Evolutionary conservation across 1,140 invertebrate genomes (phyloP), one percentile per base, ranked within the genome.

Genomic region (Eufriesea mexicana): DNA sequence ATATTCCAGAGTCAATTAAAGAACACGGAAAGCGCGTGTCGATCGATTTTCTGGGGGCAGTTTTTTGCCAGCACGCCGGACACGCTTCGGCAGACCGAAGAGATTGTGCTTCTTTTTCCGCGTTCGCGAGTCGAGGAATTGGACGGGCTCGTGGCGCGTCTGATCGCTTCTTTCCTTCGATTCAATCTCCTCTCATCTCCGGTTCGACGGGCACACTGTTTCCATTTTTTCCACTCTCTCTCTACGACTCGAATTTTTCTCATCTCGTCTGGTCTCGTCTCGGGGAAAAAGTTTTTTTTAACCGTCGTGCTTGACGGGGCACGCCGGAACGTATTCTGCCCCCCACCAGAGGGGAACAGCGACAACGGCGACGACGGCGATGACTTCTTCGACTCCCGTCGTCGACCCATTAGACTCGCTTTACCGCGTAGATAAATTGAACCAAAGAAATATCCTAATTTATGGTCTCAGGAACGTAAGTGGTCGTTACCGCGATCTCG

Each of bases 391-490:
- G 55, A 51, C 57, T 20, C 35, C 35, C 35, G 35, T 35, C 57
- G 78, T 45, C 78, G 7, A 49, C 23, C 79, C 79, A 82, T 82
- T 82, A 82, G 79, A 82, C 62, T 74, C 79, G 72, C 62, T 82
- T 82, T 82, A 82, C 79, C 79, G 73, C 79, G 72, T 82, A 82
- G 79, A 82, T 76, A 82, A 82, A 82, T 82, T 82, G n/a, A 82
- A 55, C 72, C 42, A 82, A 82, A 82, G 79, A 76, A 76, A 82
- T 66, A 54, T 54, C 45, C 73, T 82, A 82, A 82, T 82, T 82
- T 82, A 82, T 76, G 79, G 73, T 35, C 61, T 67, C 54, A 45
- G 68, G 62, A 76, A 82, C 51, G 62, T 76, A 82, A 82, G 71
- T 82, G 72, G 79, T 82, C 79, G 79, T 82, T 82, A 82, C 72